Evolutionary conservation across 2,888 invertebrate species (phyloP).

Genomic region (Palloptera scutellata): DNA sequence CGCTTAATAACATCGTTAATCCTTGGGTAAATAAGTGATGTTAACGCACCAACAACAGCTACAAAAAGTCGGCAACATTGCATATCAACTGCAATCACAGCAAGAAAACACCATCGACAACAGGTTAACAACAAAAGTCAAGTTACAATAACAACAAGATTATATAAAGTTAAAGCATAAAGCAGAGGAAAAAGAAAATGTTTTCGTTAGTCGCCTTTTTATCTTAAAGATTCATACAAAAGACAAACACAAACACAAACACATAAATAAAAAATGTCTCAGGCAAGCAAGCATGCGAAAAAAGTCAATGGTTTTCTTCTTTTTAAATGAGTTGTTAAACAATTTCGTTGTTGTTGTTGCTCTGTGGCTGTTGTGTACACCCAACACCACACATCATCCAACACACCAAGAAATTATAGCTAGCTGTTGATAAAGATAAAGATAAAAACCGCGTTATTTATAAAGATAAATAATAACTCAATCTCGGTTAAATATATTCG

Average conservation of each 20-base stretch:
- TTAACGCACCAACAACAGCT: not conserved
- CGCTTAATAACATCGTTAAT: conserved; percentile 42
- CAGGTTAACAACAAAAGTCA: too few relatives aligned
- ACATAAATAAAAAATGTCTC: too few relatives aligned
- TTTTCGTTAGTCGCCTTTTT: not conserved
- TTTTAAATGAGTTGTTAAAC: conserved; percentile 54
- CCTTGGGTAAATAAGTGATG: conserved; percentile 48
- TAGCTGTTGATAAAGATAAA: not conserved
- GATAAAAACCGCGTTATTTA: conserved; percentile 26
- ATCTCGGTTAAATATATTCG: conserved; percentile 36
- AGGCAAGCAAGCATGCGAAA: conserved; percentile 28
- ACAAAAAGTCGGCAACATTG: not conserved
- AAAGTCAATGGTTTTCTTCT: conserved; percentile 21
- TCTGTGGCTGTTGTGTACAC: too few relatives aligned
- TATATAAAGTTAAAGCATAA: too few relatives aligned
- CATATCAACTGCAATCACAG: not conserved
- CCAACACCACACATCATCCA: conserved; percentile 8
- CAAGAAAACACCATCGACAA: too few relatives aligned
- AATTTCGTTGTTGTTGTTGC: conserved; percentile 18
- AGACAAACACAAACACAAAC: too few relatives aligned
- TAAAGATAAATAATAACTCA: conserved; percentile 51
- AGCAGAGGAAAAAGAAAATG: not conserved
- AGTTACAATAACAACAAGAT: too few relatives aligned
- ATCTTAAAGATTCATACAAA: not conserved
- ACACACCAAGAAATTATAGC: not conserved